Base-by-base conservation (phyloP, 2,797 vertebrate genomes). In the Anguilla anguilla region DNA sequence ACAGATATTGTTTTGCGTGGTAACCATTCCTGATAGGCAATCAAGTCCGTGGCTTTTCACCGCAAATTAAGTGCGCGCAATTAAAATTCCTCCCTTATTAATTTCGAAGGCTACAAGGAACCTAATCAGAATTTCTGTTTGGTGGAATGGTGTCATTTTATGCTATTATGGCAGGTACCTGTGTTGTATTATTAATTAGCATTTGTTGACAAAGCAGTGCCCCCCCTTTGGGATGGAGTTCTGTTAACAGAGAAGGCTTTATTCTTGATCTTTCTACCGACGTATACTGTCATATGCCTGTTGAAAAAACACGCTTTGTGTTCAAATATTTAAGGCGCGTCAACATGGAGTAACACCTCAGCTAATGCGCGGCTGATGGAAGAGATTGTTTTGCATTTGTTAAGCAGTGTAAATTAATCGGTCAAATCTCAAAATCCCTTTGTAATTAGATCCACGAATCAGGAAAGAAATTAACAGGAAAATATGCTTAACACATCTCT, bases 141-240 rank as follows among this genome's bases (percentile, higher is more conserved):
- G 91, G 59, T 92, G 89, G 92, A 92, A 93, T 86, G 90, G 89
- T 91, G 93, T 94, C 94, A 93, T 89, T 89, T 55, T 46, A 61
- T 91, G 94, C 93, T 93, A 91, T 93, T 92, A 92, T 93, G 92
- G 92, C 91, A 93, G 91, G 46, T 90, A 86, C 53, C 88, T 88
- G 89, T 93, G 91, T 90, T 94, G 89, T 93, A 94, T 95, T 95
- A 94, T 96, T 94, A 93, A 95, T 92, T 87, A 92, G 90, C 91
- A 90, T 89, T 89, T 91, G 93, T 93, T 94, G 94, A 95, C 94
- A 93, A 94, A 93, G 93, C 92, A 91, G 91, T 92, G 91, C 89
- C 92, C 93, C 91, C 93, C 89, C 88, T 82, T 86, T 53, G 87
- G 90, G 93, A 94, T 93, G 91, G 91, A 49, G 84, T 87, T 92